Percentiles rank a stretch among this genome's conserved stretches.
phyloP scores from a whole-genome alignment of 2,797 vertebrate genomes.

The Danio tinwini region DNA sequence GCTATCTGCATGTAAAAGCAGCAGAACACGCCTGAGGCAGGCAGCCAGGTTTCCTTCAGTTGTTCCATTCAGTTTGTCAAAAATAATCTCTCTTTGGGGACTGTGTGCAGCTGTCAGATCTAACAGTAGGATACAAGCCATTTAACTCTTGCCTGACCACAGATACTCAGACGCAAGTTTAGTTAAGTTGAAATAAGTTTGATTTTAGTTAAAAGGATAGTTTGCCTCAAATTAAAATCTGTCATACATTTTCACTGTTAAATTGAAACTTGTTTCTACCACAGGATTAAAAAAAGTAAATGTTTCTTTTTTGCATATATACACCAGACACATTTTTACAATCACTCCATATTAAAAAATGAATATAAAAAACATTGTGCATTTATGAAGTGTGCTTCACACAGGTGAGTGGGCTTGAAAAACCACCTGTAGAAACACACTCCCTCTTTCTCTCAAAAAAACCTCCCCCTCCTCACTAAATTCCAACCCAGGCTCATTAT shows the following conservation, averaged over 20 bases:
- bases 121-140: conserved; percentile 26
- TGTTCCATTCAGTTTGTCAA: conserved; percentile 45
- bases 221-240: neutral
- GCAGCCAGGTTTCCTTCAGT: conserved; percentile 41
- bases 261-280: neutral
- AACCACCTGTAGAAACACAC: too few species aligned
- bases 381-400: too few species aligned
- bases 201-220: neutral
- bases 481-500: too few species aligned
- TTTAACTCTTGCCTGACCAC: conserved; percentile 13
- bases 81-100: conserved; percentile 41
- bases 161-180: neutral
- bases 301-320: neutral
- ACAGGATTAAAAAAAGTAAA: too few species aligned
- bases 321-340: too few species aligned
- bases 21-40: conserved; percentile 38
- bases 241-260: neutral
- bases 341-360: too few species aligned
- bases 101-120: conserved; percentile 48
- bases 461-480: too few species aligned
- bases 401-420: too few species aligned
- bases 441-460: too few species aligned
- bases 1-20: conserved; percentile 40
- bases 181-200: neutral
- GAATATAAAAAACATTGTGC: too few species aligned